These are phyloP conservation scores for Phorcus lineatus DNA, from an alignment of 2,888 invertebrate genomes.

Conservation along the genomic window DNA sequence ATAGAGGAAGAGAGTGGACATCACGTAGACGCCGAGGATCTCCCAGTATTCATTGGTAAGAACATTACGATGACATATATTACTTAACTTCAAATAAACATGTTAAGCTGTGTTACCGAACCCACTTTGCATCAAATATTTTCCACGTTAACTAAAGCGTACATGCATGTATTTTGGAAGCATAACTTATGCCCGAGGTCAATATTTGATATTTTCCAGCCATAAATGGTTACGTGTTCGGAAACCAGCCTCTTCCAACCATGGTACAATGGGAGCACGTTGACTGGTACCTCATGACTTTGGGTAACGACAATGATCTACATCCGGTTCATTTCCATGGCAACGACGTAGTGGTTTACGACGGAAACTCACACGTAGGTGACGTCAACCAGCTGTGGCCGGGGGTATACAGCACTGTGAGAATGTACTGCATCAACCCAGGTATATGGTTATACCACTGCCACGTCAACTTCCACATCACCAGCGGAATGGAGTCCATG, in stretches of 20 bases:
- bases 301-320: slow-evolving; percentile 37
- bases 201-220: no score
- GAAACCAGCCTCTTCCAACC: not conserved
- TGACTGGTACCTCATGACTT: slow-evolving; percentile 39
- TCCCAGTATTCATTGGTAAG: no score
- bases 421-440: slow-evolving; percentile 47
- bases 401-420: slow-evolving; percentile 27
- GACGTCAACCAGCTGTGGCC: slow-evolving; percentile 36
- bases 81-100: no score
- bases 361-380: slow-evolving; percentile 24
- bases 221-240: not conserved
- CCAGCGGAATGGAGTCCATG: not conserved
- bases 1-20: not conserved
- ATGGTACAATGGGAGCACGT: slow-evolving; percentile 25
- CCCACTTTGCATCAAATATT: no score
- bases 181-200: no score
- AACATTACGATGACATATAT: no score
- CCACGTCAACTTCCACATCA: slow-evolving; percentile 53
- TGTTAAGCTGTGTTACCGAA: no score
- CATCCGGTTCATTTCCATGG: slow-evolving; percentile 41
- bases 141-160: no score
- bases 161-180: no score
- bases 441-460: slow-evolving; percentile 59
- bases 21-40: not conserved
- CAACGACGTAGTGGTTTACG: slow-evolving; percentile 24